Conservation (phyloP, 2,113 vertebrate genomes). For the Salvelinus sp. region DNA sequence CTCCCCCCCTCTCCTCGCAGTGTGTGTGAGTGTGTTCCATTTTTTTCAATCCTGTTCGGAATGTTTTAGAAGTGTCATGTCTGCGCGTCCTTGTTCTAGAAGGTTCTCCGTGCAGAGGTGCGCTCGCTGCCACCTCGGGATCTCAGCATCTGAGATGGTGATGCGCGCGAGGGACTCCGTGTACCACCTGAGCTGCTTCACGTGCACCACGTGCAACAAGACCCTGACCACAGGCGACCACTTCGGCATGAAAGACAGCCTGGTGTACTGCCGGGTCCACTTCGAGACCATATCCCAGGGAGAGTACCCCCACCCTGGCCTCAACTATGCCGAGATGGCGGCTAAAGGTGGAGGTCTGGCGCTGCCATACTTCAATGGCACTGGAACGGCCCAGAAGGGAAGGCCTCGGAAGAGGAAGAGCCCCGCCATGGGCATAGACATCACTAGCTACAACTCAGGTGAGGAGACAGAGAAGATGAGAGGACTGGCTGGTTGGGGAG, state of each 20-base stretch:
- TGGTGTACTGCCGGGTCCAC: slow-evolving; percentile 96
- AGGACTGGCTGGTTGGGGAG: not conserved
- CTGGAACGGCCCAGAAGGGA: slow-evolving; percentile 94
- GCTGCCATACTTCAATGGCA: slow-evolving; percentile 95
- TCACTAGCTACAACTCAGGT: slow-evolving; percentile 95
- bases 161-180: slow-evolving; percentile 98
- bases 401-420: slow-evolving; percentile 95
- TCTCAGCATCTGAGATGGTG: slow-evolving; percentile 98
- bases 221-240: slow-evolving; percentile 97
- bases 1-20: not conserved
- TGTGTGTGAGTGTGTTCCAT: not conserved
- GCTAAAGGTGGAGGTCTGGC: slow-evolving; percentile 88
- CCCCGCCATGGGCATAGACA: slow-evolving; percentile 92
- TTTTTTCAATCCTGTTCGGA: not conserved
- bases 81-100: slow-evolving; percentile 84
- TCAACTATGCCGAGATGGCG: slow-evolving; percentile 96
- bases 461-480: slow-evolving; percentile 47
- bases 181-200: slow-evolving; percentile 98
- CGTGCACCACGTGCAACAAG: slow-evolving; percentile 97
- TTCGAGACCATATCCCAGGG: slow-evolving; percentile 96
- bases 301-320: slow-evolving; percentile 88
- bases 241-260: slow-evolving; percentile 98
- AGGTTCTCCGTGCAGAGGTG: slow-evolving; percentile 99
- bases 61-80: not conserved
- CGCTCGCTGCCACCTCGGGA: slow-evolving; percentile 99